Evolutionary conservation across 2,113 vertebrate species (phyloP).

Genomic region (Chauna torquata): DNA sequence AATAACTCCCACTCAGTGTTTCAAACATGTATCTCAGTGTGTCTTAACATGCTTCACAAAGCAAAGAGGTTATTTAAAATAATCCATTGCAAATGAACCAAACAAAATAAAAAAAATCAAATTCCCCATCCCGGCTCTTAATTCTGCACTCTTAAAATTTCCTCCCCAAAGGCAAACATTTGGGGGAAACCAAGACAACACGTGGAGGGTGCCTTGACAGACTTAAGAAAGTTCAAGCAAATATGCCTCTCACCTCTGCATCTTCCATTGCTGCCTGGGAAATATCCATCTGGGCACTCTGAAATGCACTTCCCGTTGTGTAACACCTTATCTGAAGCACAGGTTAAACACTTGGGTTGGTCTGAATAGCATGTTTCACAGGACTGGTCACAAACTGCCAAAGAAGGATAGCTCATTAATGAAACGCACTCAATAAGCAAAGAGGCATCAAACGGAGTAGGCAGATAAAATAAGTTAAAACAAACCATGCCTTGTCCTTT

Average conservation of each 20-base stretch:
- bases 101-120: background rate
- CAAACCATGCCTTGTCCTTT: background rate
- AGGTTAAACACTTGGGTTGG: conserved; percentile 81
- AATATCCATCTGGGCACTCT: conserved; percentile 82
- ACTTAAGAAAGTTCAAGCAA: background rate
- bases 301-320: conserved; percentile 82
- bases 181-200: background rate
- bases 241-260: conserved; percentile 81
- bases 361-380: conserved; percentile 86
- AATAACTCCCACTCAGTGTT: background rate
- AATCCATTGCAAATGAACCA: background rate
- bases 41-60: background rate
- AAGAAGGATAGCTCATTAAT: background rate
- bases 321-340: conserved; percentile 73
- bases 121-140: fast-evolving
- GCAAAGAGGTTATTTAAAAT: background rate
- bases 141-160: background rate
- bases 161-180: background rate
- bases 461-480: fast-evolving
- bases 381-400: conserved; percentile 84
- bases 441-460: background rate
- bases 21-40: background rate
- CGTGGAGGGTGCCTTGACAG: background rate
- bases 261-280: conserved; percentile 66
- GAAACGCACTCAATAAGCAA: background rate